phyloP scores from a whole-genome alignment of 2,888 invertebrate species.

The Conomelus anceps region DNA sequence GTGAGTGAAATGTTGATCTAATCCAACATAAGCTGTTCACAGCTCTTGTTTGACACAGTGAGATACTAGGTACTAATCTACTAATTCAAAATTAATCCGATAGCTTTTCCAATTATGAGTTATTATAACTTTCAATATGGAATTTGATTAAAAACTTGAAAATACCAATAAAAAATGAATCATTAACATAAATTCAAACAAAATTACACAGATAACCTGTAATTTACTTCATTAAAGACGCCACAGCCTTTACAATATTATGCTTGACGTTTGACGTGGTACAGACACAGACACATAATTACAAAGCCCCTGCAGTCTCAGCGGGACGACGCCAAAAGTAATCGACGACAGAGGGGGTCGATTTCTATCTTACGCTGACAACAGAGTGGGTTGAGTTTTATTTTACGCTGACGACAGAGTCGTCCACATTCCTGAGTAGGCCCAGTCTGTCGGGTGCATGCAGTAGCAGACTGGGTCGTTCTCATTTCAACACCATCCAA shows the following conservation, averaged over 20 bases:
- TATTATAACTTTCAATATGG: not conserved
- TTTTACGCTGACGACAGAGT: too few species aligned
- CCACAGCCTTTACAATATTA: not conserved
- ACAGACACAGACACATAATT: not conserved
- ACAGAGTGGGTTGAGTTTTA: too few species aligned
- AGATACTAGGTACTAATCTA: not conserved
- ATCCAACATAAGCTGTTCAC: not conserved
- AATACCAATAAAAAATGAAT: not conserved
- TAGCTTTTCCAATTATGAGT: not conserved
- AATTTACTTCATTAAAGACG: not conserved
- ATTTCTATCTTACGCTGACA: too few species aligned
- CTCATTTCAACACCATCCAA: too few species aligned
- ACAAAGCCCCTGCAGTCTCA: too few species aligned
- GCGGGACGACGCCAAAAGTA: too few species aligned
- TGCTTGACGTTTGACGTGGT: not conserved
- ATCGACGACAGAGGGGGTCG: too few species aligned
- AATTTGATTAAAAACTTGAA: not conserved
- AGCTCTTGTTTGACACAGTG: not conserved
- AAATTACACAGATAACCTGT: not conserved
- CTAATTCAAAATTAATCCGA: not conserved
- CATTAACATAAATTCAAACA: not conserved
- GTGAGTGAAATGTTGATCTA: not conserved
- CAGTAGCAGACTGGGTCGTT: too few species aligned
- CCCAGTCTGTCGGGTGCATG: too few species aligned
- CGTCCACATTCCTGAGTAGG: too few species aligned